Evolutionary conservation across 2,888 invertebrate species (phyloP), one percentile per base, ranked within the genome.

Genomic region (Polymixis flavicincta): DNA sequence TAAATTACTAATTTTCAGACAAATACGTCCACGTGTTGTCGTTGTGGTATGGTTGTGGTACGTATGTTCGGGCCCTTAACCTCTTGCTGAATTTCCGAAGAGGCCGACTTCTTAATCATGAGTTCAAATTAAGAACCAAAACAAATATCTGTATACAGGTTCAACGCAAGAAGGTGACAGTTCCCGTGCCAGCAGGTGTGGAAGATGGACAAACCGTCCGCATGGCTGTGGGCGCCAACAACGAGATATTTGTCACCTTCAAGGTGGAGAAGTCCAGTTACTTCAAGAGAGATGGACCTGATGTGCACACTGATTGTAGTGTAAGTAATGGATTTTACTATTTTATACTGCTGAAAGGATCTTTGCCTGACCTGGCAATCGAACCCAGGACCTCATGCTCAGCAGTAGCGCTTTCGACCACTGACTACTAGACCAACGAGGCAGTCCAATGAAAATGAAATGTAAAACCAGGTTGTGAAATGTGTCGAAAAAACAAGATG

Each of bases 191-290:
- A 19, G 99, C 98, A 69, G 99, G 99, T 28, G 99, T 99, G 13
- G 99, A 99, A 92, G 99, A 99, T 93, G 99, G 99, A 0, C 99
- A 99, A 94, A 99, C 99, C 0, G 98, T 99, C 8, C 97, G 99
- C 73, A 98, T 99, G 98, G 97, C 98, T 11, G 98, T 99, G 1
- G 99, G 99, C 22, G 97, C 97, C 87, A 98, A 98, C 91, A 98
- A 98, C 90, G 99, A 99, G 94, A 94, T 99, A 25, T 99, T 99
- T 92, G 97, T 99, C 85, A 99, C 99, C 61, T 99, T 99, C 96
- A 98, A 98, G 89, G 99, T 99, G 59, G 98, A 98, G 76, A 98
- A 97, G 85, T 99, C 99, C 28, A 97, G 97, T 82, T 98, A 99
- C 92, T 99, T 99, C 95, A 97, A 97, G 76, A 97, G 99, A 66